Conservation (phyloP, 2,113 vertebrate species). For the Neolamprologus fasciatus region DNA sequence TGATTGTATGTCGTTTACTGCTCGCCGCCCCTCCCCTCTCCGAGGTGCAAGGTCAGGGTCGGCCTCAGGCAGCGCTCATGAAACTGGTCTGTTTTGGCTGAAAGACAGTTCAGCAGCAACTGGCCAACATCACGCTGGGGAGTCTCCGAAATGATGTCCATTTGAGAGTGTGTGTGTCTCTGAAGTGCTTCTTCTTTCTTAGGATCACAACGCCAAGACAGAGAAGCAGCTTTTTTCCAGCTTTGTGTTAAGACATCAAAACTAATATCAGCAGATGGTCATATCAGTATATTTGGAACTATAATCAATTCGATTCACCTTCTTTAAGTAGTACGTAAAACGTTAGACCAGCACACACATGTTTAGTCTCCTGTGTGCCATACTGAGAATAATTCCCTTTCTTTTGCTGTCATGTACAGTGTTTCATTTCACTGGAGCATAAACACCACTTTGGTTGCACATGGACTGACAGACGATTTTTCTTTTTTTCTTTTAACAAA, state of each 20-base stretch:
- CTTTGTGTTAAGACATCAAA: neutral
- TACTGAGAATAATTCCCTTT: neutral
- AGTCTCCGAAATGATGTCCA: neutral
- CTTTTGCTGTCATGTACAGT: neutral
- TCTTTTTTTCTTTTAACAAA: neutral
- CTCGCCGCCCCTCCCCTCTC: neutral
- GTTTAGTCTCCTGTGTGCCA: neutral
- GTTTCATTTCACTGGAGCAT: neutral
- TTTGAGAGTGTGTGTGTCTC: neutral
- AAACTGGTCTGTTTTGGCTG: neutral
- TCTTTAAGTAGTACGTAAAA: neutral
- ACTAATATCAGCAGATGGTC: neutral
- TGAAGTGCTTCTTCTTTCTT: neutral
- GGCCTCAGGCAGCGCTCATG: neutral
- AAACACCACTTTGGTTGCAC: slow-evolving; percentile 17
- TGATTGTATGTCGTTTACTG: neutral
- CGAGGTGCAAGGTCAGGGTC: slow-evolving; percentile 20
- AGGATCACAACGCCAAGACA: neutral
- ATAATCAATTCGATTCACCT: neutral
- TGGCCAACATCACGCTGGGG: neutral
- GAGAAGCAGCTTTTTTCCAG: neutral
- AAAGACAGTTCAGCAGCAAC: slow-evolving; percentile 6
- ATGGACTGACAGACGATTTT: neutral
- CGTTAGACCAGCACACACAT: neutral
- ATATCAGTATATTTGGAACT: neutral